Conservation (phyloP, 2,797 vertebrate species). For the Atherinosoma microstoma region DNA sequence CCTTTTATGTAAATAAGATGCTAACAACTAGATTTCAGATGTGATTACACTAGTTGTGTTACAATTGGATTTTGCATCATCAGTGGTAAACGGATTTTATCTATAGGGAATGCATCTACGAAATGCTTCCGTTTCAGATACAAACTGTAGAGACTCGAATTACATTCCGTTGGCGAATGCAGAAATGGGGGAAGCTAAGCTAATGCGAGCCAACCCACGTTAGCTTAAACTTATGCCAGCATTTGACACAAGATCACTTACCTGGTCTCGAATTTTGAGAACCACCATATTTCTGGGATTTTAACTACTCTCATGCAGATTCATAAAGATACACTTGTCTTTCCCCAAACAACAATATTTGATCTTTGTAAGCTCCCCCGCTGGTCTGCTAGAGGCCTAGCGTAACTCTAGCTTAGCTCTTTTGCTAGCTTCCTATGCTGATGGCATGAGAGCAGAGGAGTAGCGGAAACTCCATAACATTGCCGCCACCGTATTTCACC, state of each 20-base stretch:
- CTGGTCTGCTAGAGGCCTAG: slow-evolving; percentile 71
- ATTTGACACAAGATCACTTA: slow-evolving; percentile 57
- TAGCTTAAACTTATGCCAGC: slow-evolving; percentile 49
- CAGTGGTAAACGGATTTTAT: not conserved
- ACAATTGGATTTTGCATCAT: not conserved
- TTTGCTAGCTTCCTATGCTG: slow-evolving; percentile 74
- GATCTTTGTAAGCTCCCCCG: slow-evolving; percentile 45
- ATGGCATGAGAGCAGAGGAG: slow-evolving; percentile 73
- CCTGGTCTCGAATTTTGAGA: slow-evolving; percentile 86
- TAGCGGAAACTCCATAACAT: slow-evolving; percentile 82
- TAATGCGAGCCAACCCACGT: slow-evolving; percentile 42
- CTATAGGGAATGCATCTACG: slow-evolving; percentile 14
- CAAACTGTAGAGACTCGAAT: slow-evolving; percentile 47
- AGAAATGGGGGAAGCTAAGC: slow-evolving; percentile 57
- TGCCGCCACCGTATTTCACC: slow-evolving; percentile 76
- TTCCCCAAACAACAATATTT: slow-evolving; percentile 48
- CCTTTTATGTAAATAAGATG: slow-evolving; percentile 27
- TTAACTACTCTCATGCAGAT: slow-evolving; percentile 76
- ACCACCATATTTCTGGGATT: slow-evolving; percentile 83
- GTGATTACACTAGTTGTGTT: not conserved
- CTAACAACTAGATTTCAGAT: not conserved
- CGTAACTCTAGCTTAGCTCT: slow-evolving; percentile 74
- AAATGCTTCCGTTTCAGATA: slow-evolving; percentile 51
- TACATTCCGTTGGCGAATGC: slow-evolving; percentile 55
- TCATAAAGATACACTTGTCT: slow-evolving; percentile 61